These are phyloP conservation scores for Lycodopsis pacificus DNA, from an alignment of 2,797 vertebrate genomes.

Conservation along the genomic window DNA sequence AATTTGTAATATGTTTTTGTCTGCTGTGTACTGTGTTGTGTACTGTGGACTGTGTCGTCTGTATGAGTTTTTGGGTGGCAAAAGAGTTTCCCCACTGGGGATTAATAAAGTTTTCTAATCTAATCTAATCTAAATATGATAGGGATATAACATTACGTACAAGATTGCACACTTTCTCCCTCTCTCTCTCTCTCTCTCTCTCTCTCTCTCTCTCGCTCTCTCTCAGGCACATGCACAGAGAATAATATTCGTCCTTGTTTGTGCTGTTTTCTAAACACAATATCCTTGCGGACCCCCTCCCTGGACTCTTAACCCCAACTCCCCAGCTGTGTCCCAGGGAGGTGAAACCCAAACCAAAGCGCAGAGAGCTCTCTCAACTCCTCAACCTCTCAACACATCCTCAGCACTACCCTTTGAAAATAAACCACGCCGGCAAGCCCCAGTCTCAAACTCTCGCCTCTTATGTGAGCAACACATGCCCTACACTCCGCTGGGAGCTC, in stretches of 20 bases:
- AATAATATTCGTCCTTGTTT: slow-evolving; percentile 50
- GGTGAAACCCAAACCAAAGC: slow-evolving; percentile 77
- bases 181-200: neutral
- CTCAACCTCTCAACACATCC: slow-evolving; percentile 84
- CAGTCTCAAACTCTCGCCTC: slow-evolving; percentile 71
- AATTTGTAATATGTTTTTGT: too few species aligned
- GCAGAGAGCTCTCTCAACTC: slow-evolving; percentile 76
- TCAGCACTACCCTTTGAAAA: slow-evolving; percentile 81
- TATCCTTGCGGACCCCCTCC: slow-evolving; percentile 27
- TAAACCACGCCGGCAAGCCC: slow-evolving; percentile 72
- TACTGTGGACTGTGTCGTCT: too few species aligned
- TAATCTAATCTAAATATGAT: too few species aligned
- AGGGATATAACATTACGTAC: neutral
- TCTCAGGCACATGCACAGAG: slow-evolving; percentile 5
- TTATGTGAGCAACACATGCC: slow-evolving; percentile 73
- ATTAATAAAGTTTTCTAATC: too few species aligned
- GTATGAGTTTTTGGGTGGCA: too few species aligned
- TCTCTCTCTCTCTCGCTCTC: neutral
- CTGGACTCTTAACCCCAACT: slow-evolving; percentile 30
- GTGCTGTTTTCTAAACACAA: slow-evolving; percentile 65
- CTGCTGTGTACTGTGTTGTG: too few species aligned
- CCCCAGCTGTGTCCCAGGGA: slow-evolving; percentile 71
- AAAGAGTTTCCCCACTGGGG: too few species aligned
- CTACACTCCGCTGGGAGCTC: slow-evolving; percentile 70
- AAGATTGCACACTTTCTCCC: neutral